A percentile compares a stretch with the other conserved stretches of the same genome.
Conservation (phyloP, 2,797 vertebrate genomes). For the Amblyraja radiata region DNA sequence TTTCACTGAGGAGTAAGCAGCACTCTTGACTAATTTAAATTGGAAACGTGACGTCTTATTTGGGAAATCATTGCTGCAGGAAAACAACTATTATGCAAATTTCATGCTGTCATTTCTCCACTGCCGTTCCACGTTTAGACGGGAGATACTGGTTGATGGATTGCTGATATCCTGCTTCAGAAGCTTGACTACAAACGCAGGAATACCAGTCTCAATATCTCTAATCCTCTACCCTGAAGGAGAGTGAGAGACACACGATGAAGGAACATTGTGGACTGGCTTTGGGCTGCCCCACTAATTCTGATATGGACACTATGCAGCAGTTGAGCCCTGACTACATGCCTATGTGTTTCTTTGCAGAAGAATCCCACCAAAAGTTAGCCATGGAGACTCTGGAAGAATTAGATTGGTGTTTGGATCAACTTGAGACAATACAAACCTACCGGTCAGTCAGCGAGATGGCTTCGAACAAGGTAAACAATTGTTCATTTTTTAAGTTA, state of each 20-base stretch:
- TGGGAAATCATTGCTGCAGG: conserved; percentile 3
- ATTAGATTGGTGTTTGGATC: conserved; percentile 96
- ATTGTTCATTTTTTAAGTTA: not conserved
- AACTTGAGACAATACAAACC: conserved; percentile 95
- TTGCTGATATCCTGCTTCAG: conserved; percentile 1
- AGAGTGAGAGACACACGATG: conserved; percentile 54
- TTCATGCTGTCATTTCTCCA: not conserved
- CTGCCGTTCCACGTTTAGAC: not conserved
- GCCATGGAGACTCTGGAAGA: conserved; percentile 95
- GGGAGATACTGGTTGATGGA: not conserved
- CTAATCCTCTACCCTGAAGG: conserved; percentile 8
- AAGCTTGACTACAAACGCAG: not conserved
- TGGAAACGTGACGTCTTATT: conserved; percentile 12
- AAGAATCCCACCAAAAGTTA: conserved; percentile 93
- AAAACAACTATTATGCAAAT: not conserved
- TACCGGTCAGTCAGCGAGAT: conserved; percentile 97
- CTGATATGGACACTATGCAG: conserved; percentile 61
- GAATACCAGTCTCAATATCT: not conserved
- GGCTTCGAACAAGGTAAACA: conserved; percentile 90
- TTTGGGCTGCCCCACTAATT: conserved; percentile 48
- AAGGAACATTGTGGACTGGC: conserved; percentile 68
- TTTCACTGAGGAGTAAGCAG: not conserved
- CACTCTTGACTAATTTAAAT: conserved; percentile 6
- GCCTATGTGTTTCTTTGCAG: conserved; percentile 87
- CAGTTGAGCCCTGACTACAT: conserved; percentile 71